Evolutionary conservation across 2,888 invertebrate species (phyloP), one percentile per base, ranked within the genome.

Genomic region (Pinctada fucata): DNA sequence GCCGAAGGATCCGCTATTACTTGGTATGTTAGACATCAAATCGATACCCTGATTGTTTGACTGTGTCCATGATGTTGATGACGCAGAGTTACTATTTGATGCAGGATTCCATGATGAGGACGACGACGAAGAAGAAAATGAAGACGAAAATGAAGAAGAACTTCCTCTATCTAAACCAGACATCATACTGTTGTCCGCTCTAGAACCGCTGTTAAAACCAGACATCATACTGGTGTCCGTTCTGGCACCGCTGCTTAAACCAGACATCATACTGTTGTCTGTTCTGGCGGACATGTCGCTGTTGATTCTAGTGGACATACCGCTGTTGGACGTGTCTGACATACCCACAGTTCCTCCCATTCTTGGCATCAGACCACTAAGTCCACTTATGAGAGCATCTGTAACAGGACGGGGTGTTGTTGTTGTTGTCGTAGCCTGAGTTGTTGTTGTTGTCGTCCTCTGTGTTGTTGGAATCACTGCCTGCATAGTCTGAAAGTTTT

Each of bases 341-440:
- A 31, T 31, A 31, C 31, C 31, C 31, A 31, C 31, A 6, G 13
- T 58, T 58, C 58, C 68, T 6, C 8, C 16, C 13, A 68, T 6
- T 31, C 68, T 47, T n/a, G 68, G 47, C 16, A 45, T 31, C 45
- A 68, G 16, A 47, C 65, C 73, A 58, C 73, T 65, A 1, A 73
- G 51, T 65, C 65, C 73, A n/a, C 52, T 65, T n/a, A 73, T 49
- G 8, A 45, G 51, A 65, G 73, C 73, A 48, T 73, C 73, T 6
- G 73, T 73, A 3, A 73, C 65, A 10, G 65, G 65, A 2, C 16
- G 48, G 6, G 51, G 66, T 2, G 73, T 73, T 10, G 73, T 73
- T 4, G 72, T 72, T 63, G 63, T 52, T n/a, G 65, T 73, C 10
- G 73, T 31, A 65, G 31, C 45, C 47, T 31, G 16, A 8, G 68